phyloP scores from a whole-genome alignment of 1,140 invertebrate species.

The Ceratina calcarata region DNA sequence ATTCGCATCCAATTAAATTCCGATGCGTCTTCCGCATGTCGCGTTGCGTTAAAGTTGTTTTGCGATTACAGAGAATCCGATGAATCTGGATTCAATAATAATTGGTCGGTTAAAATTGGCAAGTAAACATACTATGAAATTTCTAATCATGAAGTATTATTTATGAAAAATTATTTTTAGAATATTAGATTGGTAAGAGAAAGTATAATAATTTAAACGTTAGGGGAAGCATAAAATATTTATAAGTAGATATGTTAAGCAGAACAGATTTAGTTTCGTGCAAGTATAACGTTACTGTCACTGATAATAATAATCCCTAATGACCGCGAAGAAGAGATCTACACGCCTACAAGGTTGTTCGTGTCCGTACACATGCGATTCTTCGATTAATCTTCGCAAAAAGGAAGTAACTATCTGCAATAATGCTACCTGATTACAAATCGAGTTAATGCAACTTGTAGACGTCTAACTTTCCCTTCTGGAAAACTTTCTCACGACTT shows the following conservation, averaged over 20 bases:
- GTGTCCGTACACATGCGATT: not conserved
- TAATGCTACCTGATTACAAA: not conserved
- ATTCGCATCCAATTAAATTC: slow-evolving; percentile 16
- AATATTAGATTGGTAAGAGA: no score
- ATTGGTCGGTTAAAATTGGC: no score
- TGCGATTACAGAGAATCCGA: not conserved
- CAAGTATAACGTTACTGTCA: no score
- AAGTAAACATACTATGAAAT: no score
- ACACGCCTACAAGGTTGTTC: not conserved
- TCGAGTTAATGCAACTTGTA: slow-evolving; percentile 1
- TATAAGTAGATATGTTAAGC: no score
- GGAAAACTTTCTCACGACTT: slow-evolving; percentile 18
- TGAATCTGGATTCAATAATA: not conserved
- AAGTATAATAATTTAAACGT: no score
- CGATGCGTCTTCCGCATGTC: not conserved
- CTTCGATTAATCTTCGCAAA: not conserved
- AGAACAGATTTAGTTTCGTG: no score
- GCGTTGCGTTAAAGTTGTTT: not conserved
- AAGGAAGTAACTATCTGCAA: not conserved
- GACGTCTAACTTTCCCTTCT: slow-evolving; percentile 3
- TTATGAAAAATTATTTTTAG: no score
- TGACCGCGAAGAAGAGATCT: not conserved
- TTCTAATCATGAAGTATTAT: no score
- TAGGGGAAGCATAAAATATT: no score
- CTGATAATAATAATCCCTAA: not conserved